Evolutionary conservation across 1,140 invertebrate species (phyloP).

Genomic region (Drosophila triauraria): DNA sequence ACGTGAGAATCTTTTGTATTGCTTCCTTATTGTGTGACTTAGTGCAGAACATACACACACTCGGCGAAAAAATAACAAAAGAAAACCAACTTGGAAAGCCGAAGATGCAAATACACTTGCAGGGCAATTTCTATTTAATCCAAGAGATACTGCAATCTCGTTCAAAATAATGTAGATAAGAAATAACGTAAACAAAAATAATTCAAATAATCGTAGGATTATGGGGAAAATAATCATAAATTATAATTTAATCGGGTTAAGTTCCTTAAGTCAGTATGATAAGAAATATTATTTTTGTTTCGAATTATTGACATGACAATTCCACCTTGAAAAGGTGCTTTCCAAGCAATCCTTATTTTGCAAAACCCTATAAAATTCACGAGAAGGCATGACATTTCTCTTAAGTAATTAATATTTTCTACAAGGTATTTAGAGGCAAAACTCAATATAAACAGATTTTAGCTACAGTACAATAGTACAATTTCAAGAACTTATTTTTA

Average conservation of each 20-base stretch:
- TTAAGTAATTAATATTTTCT: neutral
- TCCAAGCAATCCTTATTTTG: neutral
- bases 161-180: neutral
- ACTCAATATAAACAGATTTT: too few relatives aligned
- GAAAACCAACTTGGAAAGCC: neutral
- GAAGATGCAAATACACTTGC: conserved; percentile 6
- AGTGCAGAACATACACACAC: conserved; percentile 9
- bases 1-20: conserved; percentile 79
- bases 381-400: neutral
- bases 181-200: neutral
- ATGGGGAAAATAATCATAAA: too few relatives aligned
- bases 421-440: too few relatives aligned
- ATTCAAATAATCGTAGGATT: neutral
- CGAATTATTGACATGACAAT: neutral
- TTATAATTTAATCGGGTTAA: too few relatives aligned
- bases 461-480: too few relatives aligned
- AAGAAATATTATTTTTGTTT: neutral
- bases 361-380: neutral
- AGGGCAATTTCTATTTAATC: neutral
- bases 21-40: conserved; percentile 68
- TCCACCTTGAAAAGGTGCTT: neutral
- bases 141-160: neutral
- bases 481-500: too few relatives aligned
- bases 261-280: neutral
- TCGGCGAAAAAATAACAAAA: conserved; percentile 10